Evolutionary conservation across 2,888 invertebrate genomes (phyloP).

Genomic region (Cloeon dipterum): DNA sequence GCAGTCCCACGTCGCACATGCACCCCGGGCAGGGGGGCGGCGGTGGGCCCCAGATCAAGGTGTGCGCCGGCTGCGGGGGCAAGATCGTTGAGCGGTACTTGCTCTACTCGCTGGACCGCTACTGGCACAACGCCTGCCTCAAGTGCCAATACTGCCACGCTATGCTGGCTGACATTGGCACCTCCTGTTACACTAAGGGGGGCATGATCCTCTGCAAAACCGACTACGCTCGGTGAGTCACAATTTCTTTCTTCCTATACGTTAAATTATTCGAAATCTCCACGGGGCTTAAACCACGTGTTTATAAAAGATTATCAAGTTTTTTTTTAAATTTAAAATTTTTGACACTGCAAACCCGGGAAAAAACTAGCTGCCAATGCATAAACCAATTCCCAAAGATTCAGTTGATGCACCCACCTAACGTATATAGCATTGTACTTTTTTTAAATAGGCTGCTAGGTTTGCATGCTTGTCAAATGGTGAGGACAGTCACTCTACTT

Average conservation of each 20-base stretch:
- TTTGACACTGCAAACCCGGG: too few species aligned
- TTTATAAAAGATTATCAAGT: too few species aligned
- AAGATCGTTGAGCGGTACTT: constrained; percentile 82
- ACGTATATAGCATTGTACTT: too few species aligned
- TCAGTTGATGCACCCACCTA: too few species aligned
- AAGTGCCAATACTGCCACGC: constrained; percentile 83
- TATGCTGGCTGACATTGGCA: constrained; percentile 73
- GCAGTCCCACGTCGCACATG: constrained; percentile 4
- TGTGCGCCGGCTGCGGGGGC: constrained; percentile 80
- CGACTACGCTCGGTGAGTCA: constrained; percentile 78
- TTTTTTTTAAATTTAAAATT: too few species aligned
- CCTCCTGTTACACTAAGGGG: constrained; percentile 77
- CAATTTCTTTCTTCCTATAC: constrained; percentile 2
- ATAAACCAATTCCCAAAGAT: too few species aligned
- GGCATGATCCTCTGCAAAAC: constrained; percentile 89
- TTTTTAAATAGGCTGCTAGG: too few species aligned
- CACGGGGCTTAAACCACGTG: too few species aligned
- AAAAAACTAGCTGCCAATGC: too few species aligned
- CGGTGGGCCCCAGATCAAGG: constrained; percentile 22
- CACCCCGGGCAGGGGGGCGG: constrained; percentile 10
- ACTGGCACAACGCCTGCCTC: constrained; percentile 89
- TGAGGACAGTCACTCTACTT: too few species aligned
- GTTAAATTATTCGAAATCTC: constrained; percentile 20
- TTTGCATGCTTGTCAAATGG: too few species aligned
- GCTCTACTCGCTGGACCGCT: constrained; percentile 76